These are phyloP conservation scores for Rhizomys pruinosus DNA, from an alignment of 2,113 vertebrate genomes.

Conservation along the genomic window DNA sequence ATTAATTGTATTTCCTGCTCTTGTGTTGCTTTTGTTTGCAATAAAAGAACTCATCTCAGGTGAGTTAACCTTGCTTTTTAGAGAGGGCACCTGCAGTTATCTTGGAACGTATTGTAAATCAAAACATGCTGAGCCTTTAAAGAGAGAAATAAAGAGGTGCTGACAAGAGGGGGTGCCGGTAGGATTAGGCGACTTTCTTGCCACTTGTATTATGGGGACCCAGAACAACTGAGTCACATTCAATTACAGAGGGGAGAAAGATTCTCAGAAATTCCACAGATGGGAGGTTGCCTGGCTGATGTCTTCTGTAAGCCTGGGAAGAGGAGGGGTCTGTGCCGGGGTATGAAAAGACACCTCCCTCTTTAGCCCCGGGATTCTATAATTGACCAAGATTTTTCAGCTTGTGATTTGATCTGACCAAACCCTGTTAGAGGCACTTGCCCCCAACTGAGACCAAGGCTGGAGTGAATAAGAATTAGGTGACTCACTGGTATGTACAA, in stretches of 20 bases:
- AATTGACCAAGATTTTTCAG: conserved; percentile 89
- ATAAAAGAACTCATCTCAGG: conserved; percentile 90
- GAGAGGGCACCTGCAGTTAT: conserved; percentile 90
- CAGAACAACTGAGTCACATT: conserved; percentile 86
- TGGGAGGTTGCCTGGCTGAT: conserved; percentile 81
- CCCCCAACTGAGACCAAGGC: conserved; percentile 88
- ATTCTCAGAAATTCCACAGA: conserved; percentile 90
- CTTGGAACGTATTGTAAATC: conserved; percentile 88
- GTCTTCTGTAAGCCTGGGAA: conserved; percentile 81
- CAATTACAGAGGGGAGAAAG: conserved; percentile 89
- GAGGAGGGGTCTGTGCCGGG: conserved; percentile 81
- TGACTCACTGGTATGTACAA: conserved; percentile 85
- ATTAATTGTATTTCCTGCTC: conserved; percentile 91
- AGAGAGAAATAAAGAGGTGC: conserved; percentile 89
- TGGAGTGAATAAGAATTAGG: conserved; percentile 89
- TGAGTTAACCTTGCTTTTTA: conserved; percentile 91
- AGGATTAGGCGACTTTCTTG: conserved; percentile 89
- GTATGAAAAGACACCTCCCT: conserved; percentile 83
- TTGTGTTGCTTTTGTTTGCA: conserved; percentile 87
- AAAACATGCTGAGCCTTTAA: conserved; percentile 91
- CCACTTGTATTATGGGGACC: conserved; percentile 85
- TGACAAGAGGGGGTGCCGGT: conserved; percentile 89
- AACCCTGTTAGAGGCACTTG: conserved; percentile 88
- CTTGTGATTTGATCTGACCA: conserved; percentile 90
- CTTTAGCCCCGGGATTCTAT: conserved; percentile 86